Base-by-base conservation (phyloP, 2,113 vertebrate genomes). In the Coturnix japonica region DNA sequence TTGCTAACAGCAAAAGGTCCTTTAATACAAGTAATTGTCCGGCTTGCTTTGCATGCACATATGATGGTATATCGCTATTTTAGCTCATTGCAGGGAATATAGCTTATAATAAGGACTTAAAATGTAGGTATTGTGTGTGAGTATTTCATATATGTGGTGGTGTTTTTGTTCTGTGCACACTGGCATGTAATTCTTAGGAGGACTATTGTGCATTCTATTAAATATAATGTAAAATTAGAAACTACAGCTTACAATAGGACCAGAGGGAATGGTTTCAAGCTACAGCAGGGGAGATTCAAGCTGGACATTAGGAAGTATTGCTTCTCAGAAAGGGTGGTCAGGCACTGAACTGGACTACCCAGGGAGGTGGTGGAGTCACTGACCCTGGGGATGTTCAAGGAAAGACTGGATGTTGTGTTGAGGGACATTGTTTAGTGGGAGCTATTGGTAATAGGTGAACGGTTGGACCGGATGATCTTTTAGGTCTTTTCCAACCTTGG, bases 21-120 rank as follows among this genome's bases (percentile, higher is more conserved):
- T 72, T 56, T 7, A 57, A 39, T 56, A 21, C 13, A 16, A 64
- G 87, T 87, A 69, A 22, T 35, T 64, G 8, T 6, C 31, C 60
- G n/a, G 6, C 37, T 94, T 80, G 8, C 8, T 66, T 39, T 59
- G 21, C 67, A 13, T 28, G 37, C 9, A 12, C 0, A 0, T 0
- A 0, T 79, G 21, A 41, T 82, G 31, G 51, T 30, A 28, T 23
- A 30, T 11, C 33, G 21, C n/a, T 82, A 33, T 18, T 86, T 51
- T 33, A 69, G 18, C n/a, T 86, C 10, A 41, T 51, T 15, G 25
- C 2, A 2, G 21, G 25, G 22, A 82, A 76, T 23, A 4, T 31
- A 59, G 28, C 39, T 76, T 71, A 39, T 3, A 31, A 46, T 70
- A 13, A 1, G 3, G 37, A 25, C 51, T 49, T 77, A 23, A 73